A percentile compares a stretch with the other conserved stretches of the same genome.
These are phyloP conservation scores for Phyto melanocephala DNA, from an alignment of 2,888 invertebrate species.

Conservation along the genomic window DNA sequence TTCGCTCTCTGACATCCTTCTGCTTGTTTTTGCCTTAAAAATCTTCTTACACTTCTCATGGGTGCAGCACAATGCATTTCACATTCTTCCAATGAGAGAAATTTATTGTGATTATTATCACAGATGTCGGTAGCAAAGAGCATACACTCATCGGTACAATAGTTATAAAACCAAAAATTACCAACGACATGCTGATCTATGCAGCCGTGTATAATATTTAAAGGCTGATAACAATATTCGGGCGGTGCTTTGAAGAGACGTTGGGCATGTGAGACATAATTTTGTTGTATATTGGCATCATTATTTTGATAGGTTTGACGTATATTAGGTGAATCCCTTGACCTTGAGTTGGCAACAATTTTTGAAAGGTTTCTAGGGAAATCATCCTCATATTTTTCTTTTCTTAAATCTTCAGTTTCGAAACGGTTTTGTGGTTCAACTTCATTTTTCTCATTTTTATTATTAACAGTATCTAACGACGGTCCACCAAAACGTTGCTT, in stretches of 20 bases:
- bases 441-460: constrained; percentile 42
- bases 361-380: background rate
- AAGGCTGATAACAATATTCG: constrained; percentile 68
- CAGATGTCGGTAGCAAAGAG: constrained; percentile 71
- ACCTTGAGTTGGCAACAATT: background rate
- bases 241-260: background rate
- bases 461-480: background rate
- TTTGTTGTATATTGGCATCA: background rate
- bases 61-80: constrained; percentile 66
- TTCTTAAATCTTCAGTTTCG: constrained; percentile 23
- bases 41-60: constrained; percentile 27
- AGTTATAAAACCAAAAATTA: constrained; percentile 75
- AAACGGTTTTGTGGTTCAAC: constrained; percentile 42
- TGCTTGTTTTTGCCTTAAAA: constrained; percentile 29
- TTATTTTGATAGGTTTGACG: background rate
- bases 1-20: constrained; percentile 22
- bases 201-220: constrained; percentile 64
- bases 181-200: constrained; percentile 75
- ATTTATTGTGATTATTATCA: constrained; percentile 73
- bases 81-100: constrained; percentile 70
- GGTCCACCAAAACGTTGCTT: background rate
- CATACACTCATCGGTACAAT: constrained; percentile 73
- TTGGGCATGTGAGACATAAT: background rate
- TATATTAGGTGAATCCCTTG: constrained; percentile 4
- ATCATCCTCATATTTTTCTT: constrained; percentile 23